Conservation (phyloP, 2,113 vertebrate species). For the Apaloderma vittatum region DNA sequence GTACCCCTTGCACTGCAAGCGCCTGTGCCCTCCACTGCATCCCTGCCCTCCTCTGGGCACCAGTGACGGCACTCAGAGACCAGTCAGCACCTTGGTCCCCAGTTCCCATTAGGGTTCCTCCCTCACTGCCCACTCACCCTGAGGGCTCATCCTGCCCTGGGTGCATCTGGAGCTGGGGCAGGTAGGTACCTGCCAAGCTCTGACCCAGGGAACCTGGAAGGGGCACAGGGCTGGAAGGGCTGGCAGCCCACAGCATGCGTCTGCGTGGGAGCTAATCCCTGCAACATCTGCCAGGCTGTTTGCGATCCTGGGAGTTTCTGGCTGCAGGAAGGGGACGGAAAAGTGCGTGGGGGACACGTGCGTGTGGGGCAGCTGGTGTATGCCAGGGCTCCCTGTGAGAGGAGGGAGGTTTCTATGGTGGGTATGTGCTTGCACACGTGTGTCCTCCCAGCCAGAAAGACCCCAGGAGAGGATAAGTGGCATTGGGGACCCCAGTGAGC, state of each 20-base stretch:
- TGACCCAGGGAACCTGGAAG: not conserved
- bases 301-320: fast-evolving
- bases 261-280: constrained; percentile 32
- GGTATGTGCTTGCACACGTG: not conserved
- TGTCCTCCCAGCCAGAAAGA: not conserved
- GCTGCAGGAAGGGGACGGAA: not conserved
- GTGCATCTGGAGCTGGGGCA: not conserved
- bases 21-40: not conserved
- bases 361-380: fast-evolving
- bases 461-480: not conserved
- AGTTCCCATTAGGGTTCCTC: not conserved
- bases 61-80: not conserved
- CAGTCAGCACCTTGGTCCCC: not conserved
- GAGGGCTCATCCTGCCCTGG: not conserved
- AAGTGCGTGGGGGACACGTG: not conserved
- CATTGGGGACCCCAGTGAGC: not conserved
- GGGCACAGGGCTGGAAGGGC: too few relatives aligned
- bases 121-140: not conserved
- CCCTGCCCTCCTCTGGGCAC: not conserved
- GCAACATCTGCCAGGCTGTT: constrained; percentile 52
- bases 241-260: fast-evolving
- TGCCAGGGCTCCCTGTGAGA: not conserved
- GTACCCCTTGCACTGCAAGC: not conserved
- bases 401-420: not conserved
- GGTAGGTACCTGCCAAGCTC: not conserved